phyloP scores from a whole-genome alignment of 2,888 invertebrate genomes.

The Habrosyne pyritoides region DNA sequence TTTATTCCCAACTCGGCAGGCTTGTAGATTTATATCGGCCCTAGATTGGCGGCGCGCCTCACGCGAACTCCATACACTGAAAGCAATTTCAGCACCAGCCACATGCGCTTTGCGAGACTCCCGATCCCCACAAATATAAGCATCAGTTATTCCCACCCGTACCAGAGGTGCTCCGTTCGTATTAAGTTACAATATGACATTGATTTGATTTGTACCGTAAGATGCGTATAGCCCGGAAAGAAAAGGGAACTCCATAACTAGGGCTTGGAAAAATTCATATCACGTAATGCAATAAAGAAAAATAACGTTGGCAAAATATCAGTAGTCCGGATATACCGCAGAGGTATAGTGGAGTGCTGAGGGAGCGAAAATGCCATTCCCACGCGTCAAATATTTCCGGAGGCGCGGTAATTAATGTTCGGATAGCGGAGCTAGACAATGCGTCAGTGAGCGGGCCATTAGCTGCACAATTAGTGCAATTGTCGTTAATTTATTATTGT shows the following conservation, averaged over 20 bases:
- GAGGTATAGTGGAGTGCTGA: conserved; percentile 24
- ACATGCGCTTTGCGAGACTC: conserved; percentile 46
- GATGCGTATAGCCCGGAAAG: conserved; percentile 13
- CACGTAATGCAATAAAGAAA: conserved; percentile 64
- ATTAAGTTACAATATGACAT: conserved; percentile 53
- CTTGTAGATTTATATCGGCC: conserved; percentile 76
- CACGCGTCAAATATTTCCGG: conserved; percentile 65
- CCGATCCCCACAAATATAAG: conserved; percentile 44
- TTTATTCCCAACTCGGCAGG: conserved; percentile 72
- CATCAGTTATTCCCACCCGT: conserved; percentile 54
- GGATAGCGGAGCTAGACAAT: conserved; percentile 70
- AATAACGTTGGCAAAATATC: conserved; percentile 42
- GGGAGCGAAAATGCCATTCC: conserved; percentile 52
- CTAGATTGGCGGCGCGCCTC: conserved; percentile 66
- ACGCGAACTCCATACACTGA: conserved; percentile 63
- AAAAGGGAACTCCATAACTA: conserved; percentile 29
- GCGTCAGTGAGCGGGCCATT: conserved; percentile 70
- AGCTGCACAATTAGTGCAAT: conserved; percentile 81
- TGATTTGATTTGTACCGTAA: conserved; percentile 53
- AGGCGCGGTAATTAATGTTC: conserved; percentile 60
- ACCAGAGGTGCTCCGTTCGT: conserved; percentile 36
- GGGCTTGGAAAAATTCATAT: conserved; percentile 49
- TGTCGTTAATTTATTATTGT: conserved; percentile 77
- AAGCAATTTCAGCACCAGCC: conserved; percentile 69
- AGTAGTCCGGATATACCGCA: conserved; percentile 38